Evolutionary conservation across 2,888 invertebrate genomes (phyloP).

Genomic region (Epinotia bilunana): DNA sequence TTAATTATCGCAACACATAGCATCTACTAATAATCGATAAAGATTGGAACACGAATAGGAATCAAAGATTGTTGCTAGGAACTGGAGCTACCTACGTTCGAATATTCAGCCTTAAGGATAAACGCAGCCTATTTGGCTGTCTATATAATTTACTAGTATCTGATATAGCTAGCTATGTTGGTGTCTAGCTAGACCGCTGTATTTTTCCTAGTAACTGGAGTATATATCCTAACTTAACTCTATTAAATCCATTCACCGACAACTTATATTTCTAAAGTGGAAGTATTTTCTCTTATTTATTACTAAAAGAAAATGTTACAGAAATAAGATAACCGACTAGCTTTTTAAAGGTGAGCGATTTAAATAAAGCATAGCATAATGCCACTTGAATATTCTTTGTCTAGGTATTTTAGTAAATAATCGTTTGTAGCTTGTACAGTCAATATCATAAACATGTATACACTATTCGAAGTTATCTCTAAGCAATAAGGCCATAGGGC

Average conservation of each 20-base stretch:
- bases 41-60: constrained; percentile 25
- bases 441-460: too few species aligned
- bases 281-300: not conserved
- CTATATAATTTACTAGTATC: too few species aligned
- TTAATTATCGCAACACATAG: not conserved
- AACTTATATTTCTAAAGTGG: constrained; percentile 3
- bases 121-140: not conserved
- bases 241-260: not conserved
- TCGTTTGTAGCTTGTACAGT: too few species aligned
- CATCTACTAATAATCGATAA: not conserved
- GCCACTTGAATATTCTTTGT: not conserved
- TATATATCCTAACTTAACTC: constrained; percentile 2
- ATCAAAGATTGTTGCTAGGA: constrained; percentile 48
- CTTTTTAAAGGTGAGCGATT: not conserved
- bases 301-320: not conserved
- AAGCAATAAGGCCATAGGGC: too few species aligned
- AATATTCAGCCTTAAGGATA: not conserved
- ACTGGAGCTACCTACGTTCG: constrained; percentile 50
- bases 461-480: too few species aligned
- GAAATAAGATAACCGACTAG: not conserved
- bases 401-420: not conserved
- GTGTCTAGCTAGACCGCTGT: not conserved
- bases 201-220: not conserved
- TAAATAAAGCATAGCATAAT: too few species aligned
- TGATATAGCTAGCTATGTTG: too few species aligned